Conservation (phyloP, 2,888 invertebrate species). For the Chrysotoxum bicinctum region DNA sequence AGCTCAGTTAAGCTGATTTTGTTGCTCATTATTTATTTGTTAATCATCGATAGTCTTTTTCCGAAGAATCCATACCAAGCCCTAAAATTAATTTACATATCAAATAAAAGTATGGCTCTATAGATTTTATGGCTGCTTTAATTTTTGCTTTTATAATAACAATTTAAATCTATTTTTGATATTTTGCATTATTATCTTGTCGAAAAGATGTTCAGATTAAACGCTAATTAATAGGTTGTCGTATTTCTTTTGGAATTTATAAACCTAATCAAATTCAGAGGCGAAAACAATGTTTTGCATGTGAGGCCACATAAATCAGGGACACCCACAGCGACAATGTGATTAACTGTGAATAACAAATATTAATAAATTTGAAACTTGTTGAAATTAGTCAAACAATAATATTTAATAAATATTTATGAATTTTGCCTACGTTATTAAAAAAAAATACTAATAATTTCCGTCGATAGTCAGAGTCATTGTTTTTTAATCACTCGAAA, state of each 20-base stretch:
- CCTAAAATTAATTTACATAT: background rate
- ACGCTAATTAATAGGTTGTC: conserved; percentile 35
- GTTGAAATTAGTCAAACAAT: conserved; percentile 39
- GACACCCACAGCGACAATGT: conserved; percentile 57
- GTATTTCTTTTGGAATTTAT: background rate
- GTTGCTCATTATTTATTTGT: background rate
- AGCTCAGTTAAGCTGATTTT: too few relatives aligned
- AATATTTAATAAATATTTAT: conserved; percentile 35
- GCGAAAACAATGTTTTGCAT: conserved; percentile 28
- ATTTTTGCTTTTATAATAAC: background rate
- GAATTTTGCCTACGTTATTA: background rate
- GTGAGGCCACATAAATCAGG: conserved; percentile 29
- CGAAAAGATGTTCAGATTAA: conserved; percentile 26
- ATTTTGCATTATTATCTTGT: conserved; percentile 21
- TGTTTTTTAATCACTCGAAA: background rate
- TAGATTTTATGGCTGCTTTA: background rate
- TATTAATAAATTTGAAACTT: conserved; percentile 37
- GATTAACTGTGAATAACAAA: conserved; percentile 37
- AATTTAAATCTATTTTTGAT: conserved; percentile 13
- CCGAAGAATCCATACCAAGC: background rate
- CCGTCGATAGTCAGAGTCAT: background rate
- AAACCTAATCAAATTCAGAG: conserved; percentile 24
- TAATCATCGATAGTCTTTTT: background rate
- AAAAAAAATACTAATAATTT: background rate
- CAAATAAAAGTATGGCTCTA: background rate